Base-by-base conservation (phyloP, 2,797 vertebrate species). In the Myotis daubentonii region DNA sequence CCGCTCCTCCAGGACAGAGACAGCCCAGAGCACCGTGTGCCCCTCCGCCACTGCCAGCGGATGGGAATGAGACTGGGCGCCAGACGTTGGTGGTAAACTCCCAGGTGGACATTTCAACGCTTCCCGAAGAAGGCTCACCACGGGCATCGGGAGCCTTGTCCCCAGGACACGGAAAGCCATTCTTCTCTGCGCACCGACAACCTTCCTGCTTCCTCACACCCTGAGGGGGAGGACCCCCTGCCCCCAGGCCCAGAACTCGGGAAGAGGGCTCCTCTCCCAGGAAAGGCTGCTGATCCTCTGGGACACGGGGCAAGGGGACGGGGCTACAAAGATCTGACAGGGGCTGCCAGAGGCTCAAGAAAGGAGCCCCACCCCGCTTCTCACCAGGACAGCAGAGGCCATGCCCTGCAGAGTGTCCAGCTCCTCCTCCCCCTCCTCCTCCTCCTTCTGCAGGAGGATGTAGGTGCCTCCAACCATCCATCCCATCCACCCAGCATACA, bases 351-450 rank as follows among this genome's bases (percentile, higher is more conserved):
- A 16, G 47, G 47, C 13, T 49, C 47, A 49, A 49, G 47, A 49
- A 92, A 80, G 66, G 83, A 68, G 60, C 71, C 36, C 2, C 6
- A 44, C 3, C 0, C 0, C 4, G 41, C 1, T 79, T 49, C 98
- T 99, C 97, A 99, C 99, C 99, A 99, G 93, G 97, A 99, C 99
- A 70, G 99, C 99, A 9, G 99, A 99, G 79, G 99, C 97, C 93
- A 99, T 99, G 3, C 98, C 99, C 28, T 98, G 98, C 83, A 99
- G 98, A 28, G 99, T 99, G 5, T 99, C 99, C 95, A 98, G 98
- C 82, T 99, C 99, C 97, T 99, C 99, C 47, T 47, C 44, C 44
- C 12, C 44, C 44, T 47, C 11, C 44, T 47, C 44, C n/a, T n/a
- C n/a, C n/a, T n/a, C n/a, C 44, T 47, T 0, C 44, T 49, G 13